A percentile compares a stretch with the other conserved stretches of the same genome.
phyloP scores from a whole-genome alignment of 2,113 vertebrate genomes.

The Nycticryphes semicollaris region DNA sequence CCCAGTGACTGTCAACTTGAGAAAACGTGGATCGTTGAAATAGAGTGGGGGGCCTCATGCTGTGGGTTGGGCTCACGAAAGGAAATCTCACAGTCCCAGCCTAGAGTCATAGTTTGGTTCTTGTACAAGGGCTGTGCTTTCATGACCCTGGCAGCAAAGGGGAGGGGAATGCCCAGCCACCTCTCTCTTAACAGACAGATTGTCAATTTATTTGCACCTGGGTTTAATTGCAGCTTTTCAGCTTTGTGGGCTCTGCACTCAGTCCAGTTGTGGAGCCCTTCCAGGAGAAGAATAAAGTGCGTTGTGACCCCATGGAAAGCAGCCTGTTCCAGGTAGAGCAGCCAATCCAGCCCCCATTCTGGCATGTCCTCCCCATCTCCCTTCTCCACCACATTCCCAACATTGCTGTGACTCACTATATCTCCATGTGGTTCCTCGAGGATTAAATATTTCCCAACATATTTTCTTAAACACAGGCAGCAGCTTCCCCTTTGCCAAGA shows the following conservation, averaged over 20 bases:
- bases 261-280: neutral
- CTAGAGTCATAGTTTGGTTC: neutral
- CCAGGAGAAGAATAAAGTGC: rapidly evolving
- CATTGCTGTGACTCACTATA: neutral
- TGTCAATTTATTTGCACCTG: neutral
- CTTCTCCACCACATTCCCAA: neutral
- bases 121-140: rapidly evolving
- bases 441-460: neutral
- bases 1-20: neutral
- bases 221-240: neutral
- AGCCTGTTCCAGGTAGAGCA: neutral
- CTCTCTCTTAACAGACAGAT: neutral
- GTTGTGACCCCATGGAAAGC: neutral
- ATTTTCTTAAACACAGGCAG: neutral
- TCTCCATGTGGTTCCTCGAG: neutral
- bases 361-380: rapidly evolving
- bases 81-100: neutral
- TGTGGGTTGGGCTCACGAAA: rapidly evolving
- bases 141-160: rapidly evolving
- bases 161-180: neutral
- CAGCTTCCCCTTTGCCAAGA: neutral
- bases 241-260: neutral
- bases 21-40: neutral
- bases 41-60: neutral
- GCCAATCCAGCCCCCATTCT: neutral